Percentiles rank a stretch among this genome's conserved stretches.
phyloP scores from a whole-genome alignment of 2,113 vertebrate species.

The Oophaga pumilio region DNA sequence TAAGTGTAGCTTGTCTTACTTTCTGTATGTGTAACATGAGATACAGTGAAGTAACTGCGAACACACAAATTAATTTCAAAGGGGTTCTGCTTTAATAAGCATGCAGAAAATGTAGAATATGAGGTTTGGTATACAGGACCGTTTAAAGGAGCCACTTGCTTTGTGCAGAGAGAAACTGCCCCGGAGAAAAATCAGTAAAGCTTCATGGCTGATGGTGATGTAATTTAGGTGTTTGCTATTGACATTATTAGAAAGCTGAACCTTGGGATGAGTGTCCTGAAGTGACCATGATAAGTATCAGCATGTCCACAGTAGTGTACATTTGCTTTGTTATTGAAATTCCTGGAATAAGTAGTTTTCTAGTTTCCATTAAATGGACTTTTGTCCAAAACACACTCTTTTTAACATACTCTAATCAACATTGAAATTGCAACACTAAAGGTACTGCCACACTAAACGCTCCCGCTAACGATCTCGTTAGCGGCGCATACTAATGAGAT shows the following conservation, averaged over 20 bases:
- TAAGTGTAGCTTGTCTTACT: conserved; percentile 68
- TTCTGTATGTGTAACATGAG: not conserved
- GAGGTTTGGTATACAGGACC: not conserved
- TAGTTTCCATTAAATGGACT: not conserved
- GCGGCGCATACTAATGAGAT: too few species aligned
- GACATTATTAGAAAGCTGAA: not conserved
- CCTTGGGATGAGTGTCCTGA: not conserved
- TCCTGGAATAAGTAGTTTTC: not conserved
- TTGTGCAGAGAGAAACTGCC: not conserved
- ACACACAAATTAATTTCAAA: too few species aligned
- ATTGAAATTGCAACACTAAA: too few species aligned
- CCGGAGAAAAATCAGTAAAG: not conserved
- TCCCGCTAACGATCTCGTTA: too few species aligned
- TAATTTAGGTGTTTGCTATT: not conserved
- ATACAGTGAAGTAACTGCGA: too few species aligned
- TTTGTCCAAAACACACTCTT: too few species aligned
- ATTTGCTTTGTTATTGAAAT: not conserved
- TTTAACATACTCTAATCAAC: too few species aligned
- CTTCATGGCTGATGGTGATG: not conserved
- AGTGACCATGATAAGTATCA: not conserved
- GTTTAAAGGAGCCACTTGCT: not conserved
- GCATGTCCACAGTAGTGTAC: not conserved
- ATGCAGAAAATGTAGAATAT: not conserved
- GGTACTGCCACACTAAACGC: too few species aligned
- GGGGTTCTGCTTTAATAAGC: too few species aligned